These are phyloP conservation scores for Budorcas taxicolor DNA, from an alignment of 2,113 vertebrate species.

Conservation along the genomic window DNA sequence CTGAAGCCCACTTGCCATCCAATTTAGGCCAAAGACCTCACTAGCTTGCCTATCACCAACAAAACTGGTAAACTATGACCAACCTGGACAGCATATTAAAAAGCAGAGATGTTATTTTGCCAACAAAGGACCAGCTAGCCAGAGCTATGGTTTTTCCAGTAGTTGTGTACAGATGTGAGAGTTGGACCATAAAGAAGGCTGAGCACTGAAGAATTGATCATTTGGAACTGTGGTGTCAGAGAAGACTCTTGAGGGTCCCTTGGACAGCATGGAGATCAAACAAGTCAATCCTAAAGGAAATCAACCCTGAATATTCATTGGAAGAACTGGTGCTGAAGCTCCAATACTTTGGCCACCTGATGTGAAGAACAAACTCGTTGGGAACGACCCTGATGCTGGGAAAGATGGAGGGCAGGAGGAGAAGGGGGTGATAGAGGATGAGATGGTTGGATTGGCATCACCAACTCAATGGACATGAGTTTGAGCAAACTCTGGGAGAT, in stretches of 20 bases:
- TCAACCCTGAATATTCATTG: background rate
- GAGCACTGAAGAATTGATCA: background rate
- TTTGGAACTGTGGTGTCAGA: background rate
- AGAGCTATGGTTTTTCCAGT: background rate
- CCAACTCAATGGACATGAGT: background rate
- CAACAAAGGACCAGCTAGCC: background rate
- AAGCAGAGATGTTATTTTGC: background rate
- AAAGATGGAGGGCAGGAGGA: background rate
- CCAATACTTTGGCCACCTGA: background rate
- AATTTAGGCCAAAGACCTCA: background rate
- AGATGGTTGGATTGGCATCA: background rate
- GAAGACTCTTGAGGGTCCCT: background rate
- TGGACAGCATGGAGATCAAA: background rate
- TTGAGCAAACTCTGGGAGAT: background rate
- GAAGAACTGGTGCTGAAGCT: background rate
- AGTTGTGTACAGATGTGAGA: background rate
- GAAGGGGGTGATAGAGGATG: background rate
- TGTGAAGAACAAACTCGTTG: background rate
- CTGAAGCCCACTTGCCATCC: background rate
- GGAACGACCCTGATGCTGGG: background rate
- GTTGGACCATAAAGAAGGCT: background rate
- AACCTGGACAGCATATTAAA: background rate
- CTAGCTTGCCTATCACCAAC: background rate
- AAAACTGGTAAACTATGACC: background rate
- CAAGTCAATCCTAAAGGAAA: background rate